Percentiles rank a stretch among this genome's conserved stretches.
Evolutionary conservation across 2,888 invertebrate genomes (phyloP).

Genomic region (Thereva nobilitata): DNA sequence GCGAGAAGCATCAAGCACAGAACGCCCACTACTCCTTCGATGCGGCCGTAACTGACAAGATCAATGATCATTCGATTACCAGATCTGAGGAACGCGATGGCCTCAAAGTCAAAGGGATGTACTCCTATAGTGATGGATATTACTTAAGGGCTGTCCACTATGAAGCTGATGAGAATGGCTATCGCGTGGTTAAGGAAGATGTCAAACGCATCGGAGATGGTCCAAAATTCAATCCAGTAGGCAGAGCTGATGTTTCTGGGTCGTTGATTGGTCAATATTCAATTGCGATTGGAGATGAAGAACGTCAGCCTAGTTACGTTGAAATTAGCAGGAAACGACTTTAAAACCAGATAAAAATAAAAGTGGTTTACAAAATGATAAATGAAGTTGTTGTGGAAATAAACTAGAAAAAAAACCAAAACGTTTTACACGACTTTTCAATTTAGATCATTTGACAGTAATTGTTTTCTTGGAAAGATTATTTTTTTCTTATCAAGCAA

Average conservation of each 20-base stretch:
- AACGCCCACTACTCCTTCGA: constrained; percentile 60
- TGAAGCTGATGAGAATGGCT: constrained; percentile 66
- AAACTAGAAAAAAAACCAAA: too few relatives aligned
- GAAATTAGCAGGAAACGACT: constrained; percentile 1
- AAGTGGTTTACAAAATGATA: too few relatives aligned
- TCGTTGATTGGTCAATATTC: constrained; percentile 59
- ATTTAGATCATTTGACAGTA: too few relatives aligned
- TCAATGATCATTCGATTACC: constrained; percentile 57
- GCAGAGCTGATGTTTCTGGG: constrained; percentile 58
- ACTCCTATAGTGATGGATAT: constrained; percentile 66
- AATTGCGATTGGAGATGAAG: constrained; percentile 55
- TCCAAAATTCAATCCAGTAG: constrained; percentile 58
- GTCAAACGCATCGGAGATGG: constrained; percentile 60
- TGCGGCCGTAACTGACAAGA: constrained; percentile 58
- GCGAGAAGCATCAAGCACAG: constrained; percentile 52
- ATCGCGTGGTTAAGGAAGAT: constrained; percentile 62
- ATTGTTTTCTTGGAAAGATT: too few relatives aligned
- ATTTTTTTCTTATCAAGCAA: too few relatives aligned
- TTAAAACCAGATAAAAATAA: too few relatives aligned
- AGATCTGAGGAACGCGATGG: constrained; percentile 57
- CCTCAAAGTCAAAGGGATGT: constrained; percentile 59
- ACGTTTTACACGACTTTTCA: too few relatives aligned
- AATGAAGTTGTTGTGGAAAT: too few relatives aligned
- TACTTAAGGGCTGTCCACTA: constrained; percentile 63
- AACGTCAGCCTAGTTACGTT: constrained; percentile 41